Evolutionary conservation across 2,888 invertebrate species (phyloP), one percentile per base, ranked within the genome.

Genomic region (Andrena minutula): DNA sequence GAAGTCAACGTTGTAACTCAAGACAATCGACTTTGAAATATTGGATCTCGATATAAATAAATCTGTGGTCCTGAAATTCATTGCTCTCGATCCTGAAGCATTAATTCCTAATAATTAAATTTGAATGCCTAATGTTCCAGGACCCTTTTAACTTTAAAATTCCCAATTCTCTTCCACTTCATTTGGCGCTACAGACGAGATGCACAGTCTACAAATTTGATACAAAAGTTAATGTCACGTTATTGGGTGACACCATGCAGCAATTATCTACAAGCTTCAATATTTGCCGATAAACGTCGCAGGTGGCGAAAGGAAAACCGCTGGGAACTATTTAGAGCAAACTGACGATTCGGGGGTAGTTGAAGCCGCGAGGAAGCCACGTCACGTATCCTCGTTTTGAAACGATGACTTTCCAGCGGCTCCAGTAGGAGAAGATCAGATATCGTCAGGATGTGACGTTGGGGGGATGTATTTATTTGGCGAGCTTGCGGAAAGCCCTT

Each of bases 381-480:
- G 80, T 80, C 77, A 83, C 80, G 80, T 84, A 77, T 61, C 26
- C 77, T 41, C 80, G 75, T 84, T 83, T 73, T 77, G 80, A 77
- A 71, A 84, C 77, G 80, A 83, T 83, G 84, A 80, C 72, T 71
- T 84, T 74, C 58, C 41, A 63, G 32, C 30, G 68, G 72, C 51
- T 72, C 28, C n/a, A 41, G 71, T 63, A 12, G 63, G 64, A 53
- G 61, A 61, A 51, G 75, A 79, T 82, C 78, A 72, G 69, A 83
- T 75, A 80, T 83, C 79, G 80, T 85, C 82, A 79, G 82, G 60
- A 76, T 80, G 85, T 82, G 86, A 91, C 83, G 78, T 83, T 49
- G 20, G 35, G 56, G 68, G 69, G 83, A 86, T 86, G 81, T 91
- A 90, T 91, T 90, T 90, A 91, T 91, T 89, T 86, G 83, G 71